phyloP scores from a whole-genome alignment of 2,797 vertebrate genomes.

The Schizopygopsis pylzovi region DNA sequence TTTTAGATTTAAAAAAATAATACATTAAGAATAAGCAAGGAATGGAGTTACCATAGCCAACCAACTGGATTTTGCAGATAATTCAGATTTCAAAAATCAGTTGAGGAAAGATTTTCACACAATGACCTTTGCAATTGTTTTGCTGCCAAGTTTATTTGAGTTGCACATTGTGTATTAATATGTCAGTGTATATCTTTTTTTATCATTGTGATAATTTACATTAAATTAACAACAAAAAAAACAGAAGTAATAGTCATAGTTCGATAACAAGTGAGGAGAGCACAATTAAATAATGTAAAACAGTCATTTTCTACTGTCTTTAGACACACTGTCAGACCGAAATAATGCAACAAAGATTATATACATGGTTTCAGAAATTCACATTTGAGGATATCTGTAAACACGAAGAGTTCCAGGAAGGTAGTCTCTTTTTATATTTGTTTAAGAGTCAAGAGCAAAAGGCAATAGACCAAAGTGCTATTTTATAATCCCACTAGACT shows the following conservation, averaged over 20 bases:
- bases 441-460: conserved; percentile 44
- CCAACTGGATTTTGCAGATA: neutral
- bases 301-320: neutral
- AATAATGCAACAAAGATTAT: neutral
- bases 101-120: neutral
- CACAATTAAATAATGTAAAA: conserved; percentile 23
- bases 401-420: conserved; percentile 28
- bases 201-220: neutral
- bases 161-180: neutral
- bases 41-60: neutral
- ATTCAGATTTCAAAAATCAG: neutral
- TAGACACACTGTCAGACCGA: neutral
- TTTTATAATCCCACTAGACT: neutral
- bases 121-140: conserved; percentile 2
- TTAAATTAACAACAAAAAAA: neutral
- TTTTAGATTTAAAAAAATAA: too few species aligned
- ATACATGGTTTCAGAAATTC: conserved; percentile 30
- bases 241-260: neutral
- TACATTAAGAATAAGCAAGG: neutral
- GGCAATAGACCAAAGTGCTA: conserved; percentile 42
- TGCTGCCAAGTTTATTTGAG: conserved; percentile 12
- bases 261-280: neutral
- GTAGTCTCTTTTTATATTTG: conserved; percentile 39
- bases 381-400: conserved; percentile 30
- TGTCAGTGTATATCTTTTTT: neutral